Evolutionary conservation across 2,797 vertebrate species (phyloP).

Genomic region (Lutjanus argentimaculatus): DNA sequence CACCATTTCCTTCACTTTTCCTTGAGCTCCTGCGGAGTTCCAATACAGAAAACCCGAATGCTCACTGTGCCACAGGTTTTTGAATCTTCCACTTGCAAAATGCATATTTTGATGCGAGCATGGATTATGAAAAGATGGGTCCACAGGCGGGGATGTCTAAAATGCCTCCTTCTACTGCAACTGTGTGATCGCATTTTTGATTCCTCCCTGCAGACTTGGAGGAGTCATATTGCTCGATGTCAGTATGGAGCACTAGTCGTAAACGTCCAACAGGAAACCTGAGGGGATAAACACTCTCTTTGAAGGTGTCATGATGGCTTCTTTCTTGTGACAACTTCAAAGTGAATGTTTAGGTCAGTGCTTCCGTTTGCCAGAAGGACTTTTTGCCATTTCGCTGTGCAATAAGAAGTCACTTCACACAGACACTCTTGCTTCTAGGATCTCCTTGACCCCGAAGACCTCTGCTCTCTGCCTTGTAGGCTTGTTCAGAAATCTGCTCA

Average conservation of each 20-base stretch:
- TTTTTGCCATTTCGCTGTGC: constrained; percentile 53
- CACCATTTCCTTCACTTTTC: constrained; percentile 7
- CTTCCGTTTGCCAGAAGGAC: constrained; percentile 53
- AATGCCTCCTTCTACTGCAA: constrained; percentile 20
- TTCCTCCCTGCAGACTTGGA: constrained; percentile 28
- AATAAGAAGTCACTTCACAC: constrained; percentile 43
- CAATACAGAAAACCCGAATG: neutral
- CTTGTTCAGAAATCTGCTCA: neutral
- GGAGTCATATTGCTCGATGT: constrained; percentile 27
- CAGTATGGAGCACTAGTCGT: constrained; percentile 23
- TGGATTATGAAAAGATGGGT: constrained; percentile 19
- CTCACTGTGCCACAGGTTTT: neutral
- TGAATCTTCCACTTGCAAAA: constrained; percentile 17
- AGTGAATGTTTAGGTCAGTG: constrained; percentile 68
- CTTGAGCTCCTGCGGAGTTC: constrained; percentile 15
- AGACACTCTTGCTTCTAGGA: neutral
- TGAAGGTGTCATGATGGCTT: constrained; percentile 64
- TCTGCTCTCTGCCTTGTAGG: neutral
- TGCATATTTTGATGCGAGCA: constrained; percentile 28
- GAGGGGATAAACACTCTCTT: constrained; percentile 63
- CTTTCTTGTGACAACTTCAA: constrained; percentile 72
- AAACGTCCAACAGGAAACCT: constrained; percentile 50
- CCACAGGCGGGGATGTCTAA: neutral
- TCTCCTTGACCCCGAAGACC: neutral
- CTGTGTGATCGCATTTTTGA: constrained; percentile 25